Evolutionary conservation across 2,797 vertebrate genomes (phyloP), one percentile per base, ranked within the genome.

Genomic region (Helostoma temminkii): DNA sequence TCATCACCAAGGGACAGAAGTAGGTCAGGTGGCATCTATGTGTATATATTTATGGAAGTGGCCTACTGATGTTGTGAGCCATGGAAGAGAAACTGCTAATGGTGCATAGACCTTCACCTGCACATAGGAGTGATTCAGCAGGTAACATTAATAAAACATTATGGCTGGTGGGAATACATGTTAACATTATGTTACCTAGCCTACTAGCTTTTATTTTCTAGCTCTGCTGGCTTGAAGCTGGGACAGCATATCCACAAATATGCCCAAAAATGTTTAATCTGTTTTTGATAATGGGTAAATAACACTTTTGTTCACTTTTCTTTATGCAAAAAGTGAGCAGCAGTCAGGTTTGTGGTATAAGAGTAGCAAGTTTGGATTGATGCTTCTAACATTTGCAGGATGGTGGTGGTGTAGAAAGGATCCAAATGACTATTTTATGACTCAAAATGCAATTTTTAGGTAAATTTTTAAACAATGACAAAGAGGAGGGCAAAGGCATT

Each of bases 401-500:
- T 12, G 28, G 8, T 3, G n/a, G n/a, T 15, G 7, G 25, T 19
- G 9, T 32, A 53, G 6, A 53, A 21, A 47, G 16, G 8, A 9
- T 9, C 34, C 7, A 49, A 62, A 58, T n/a, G 14, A 3, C 3
- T 6, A 46, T 49, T 45, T 43, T 26, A 41, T 58, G 42, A 54
- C 16, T 49, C 2, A 22, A 45, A 59, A 43, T 48, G 0, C 9
- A n/a, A 52, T 58, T 68, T 37, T 18, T 8, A 22, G 18, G 22
- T 6, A 0, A 37, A 42, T 39, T 72, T 76, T 61, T 22, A 37
- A 52, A 34, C 0, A 58, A 24, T 24, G 7, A 46, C 5, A 60
- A 62, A 36, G 6, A n/a, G 14, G 24, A 67, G 15, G 30, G 11
- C 24, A 42, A 28, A 53, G 49, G 19, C 30, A 28, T 54, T 68